Conservation (phyloP, 2,113 vertebrate species). For the Cottus gobio region DNA sequence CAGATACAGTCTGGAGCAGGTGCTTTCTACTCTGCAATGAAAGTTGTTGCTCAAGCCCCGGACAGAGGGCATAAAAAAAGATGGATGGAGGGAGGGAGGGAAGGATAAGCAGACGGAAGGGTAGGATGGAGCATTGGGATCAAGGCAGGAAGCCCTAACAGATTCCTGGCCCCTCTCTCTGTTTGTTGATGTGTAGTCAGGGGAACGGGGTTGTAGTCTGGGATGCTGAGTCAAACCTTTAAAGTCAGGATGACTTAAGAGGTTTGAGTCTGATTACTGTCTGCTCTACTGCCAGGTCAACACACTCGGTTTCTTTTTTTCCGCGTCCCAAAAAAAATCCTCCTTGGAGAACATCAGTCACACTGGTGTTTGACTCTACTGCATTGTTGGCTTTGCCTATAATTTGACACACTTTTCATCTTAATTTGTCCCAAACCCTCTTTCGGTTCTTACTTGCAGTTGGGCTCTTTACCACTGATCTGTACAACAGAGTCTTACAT, state of each 20-base stretch:
- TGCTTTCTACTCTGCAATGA: conserved; percentile 9
- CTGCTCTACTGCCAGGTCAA: conserved; percentile 34
- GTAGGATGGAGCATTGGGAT: conserved; percentile 36
- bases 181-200: conserved; percentile 79
- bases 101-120: conserved; percentile 46
- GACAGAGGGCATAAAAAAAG: background rate
- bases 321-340: background rate
- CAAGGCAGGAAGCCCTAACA: conserved; percentile 67
- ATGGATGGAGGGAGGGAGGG: conserved; percentile 11
- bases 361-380: conserved; percentile 1
- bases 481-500: conserved; percentile 30
- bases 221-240: conserved; percentile 56
- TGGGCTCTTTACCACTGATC: conserved; percentile 20
- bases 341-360: conserved; percentile 28
- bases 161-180: conserved; percentile 55
- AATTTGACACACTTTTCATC: conserved; percentile 4
- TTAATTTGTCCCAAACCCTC: conserved; percentile 21
- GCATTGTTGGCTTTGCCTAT: conserved; percentile 14
- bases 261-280: conserved; percentile 50
- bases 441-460: conserved; percentile 2
- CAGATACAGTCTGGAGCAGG: background rate
- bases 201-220: conserved; percentile 61
- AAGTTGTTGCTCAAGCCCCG: conserved; percentile 1
- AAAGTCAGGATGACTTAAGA: conserved; percentile 14
- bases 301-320: conserved; percentile 26